Base-by-base conservation (phyloP, 2,888 invertebrate species). In the Drosophila quinaria region DNA sequence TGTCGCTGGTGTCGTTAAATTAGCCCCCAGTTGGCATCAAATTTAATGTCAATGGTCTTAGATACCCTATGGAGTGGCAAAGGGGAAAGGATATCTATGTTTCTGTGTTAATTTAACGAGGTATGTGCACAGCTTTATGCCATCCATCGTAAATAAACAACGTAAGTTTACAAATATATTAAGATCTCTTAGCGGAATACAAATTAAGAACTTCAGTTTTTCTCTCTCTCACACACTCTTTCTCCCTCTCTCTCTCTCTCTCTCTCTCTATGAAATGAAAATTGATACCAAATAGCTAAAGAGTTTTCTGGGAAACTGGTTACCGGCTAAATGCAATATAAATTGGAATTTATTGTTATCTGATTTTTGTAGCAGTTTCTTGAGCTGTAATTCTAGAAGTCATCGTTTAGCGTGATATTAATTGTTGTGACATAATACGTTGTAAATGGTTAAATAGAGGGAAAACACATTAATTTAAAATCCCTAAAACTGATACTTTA, bases 1-100 rank as follows among this genome's bases (percentile, higher is more conserved):
- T 77, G 81, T 67, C 61, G 77, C 54, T 58, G 64, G 69, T 62
- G 74, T 79, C 81, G 74, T 79, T 74, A 79, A 79, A 79, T 79
- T 79, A 81, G 78, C 66, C 61, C 64, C 69, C 47, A 70, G 66
- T 65, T 60, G 74, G 58, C 69, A 81, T 55, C 65, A 59, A 67
- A 51, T 64, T 80, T 75, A 70, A 77, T 77, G 65, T 33, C 39
- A 47, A 60, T 39, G 50, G 22, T 60, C 56, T 78, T 42, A 19
- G 49, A 73, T 66, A 66, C 44, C 47, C 41, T 54, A 8, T n/a
- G 31, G 13, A 13, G 13, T 47, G 11, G 39, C 31, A 1, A 50
- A 35, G 19, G 19, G 15, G 13, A 5, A 4, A 29, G 35, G 33
- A 17, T 13, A 11, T 17, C 31, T 44, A 2, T 37, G 29, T 5